Evolutionary conservation across 2,888 invertebrate species (phyloP), one percentile per base, ranked within the genome.

Genomic region (Spodoptera picta): DNA sequence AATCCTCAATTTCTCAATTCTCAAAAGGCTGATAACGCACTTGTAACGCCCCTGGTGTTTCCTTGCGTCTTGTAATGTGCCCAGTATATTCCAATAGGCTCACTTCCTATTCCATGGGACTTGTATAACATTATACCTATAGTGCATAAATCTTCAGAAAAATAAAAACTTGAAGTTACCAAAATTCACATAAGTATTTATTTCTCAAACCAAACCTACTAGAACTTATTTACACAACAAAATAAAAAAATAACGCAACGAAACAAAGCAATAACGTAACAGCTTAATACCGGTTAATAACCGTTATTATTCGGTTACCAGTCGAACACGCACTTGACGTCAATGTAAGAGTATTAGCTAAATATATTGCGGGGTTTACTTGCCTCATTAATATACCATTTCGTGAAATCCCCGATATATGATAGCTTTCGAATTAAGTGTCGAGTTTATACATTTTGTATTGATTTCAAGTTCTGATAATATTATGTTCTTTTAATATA

Each of bases 311-410:
- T 51, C 58, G 45, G 23, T 68, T 27, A 58, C 54, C 60, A 54
- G 36, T 36, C 9, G 36, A 63, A 73, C 76, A 74, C 54, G 58
- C 57, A 56, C 64, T 53, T 54, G 55, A 67, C 69, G 65, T 69
- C 63, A 60, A 3, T 75, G 65, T 59, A 65, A 75, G 60, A 14
- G 67, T 53, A 76, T 66, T n/a, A 61, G 58, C 78, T 80, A 50
- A 79, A 73, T 73, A 65, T 78, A 67, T 71, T 55, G 46, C 6
- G 41, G 49, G 50, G 64, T 79, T 71, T 68, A 53, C 48, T 14
- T 31, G 75, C 42, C 66, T 80, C 80, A 78, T 79, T 80, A 79
- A 79, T 79, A 79, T 80, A 70, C 79, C 78, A 79, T 79, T 79
- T 79, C 27, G 56, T 48, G 42, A 75, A 80, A 80, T 78, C 79